phyloP scores from a whole-genome alignment of 2,888 invertebrate genomes.

The Philereme vetulata region DNA sequence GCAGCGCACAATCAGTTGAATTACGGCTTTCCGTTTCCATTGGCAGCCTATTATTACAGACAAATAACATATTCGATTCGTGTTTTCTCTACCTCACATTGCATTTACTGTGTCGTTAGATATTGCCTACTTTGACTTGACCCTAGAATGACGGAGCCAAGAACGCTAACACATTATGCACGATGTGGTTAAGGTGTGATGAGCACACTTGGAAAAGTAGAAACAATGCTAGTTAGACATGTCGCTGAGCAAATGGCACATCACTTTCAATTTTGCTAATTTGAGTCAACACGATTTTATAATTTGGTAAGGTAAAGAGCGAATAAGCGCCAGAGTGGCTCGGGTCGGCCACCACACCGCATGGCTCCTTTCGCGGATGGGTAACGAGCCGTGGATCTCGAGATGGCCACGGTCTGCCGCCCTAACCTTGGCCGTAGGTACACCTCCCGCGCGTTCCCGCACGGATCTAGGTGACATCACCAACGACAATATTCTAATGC shows the following conservation, averaged over 20 bases:
- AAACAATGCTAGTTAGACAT: constrained; percentile 23
- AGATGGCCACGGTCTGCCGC: constrained; percentile 75
- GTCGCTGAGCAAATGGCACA: constrained; percentile 51
- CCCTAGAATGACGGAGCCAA: not conserved
- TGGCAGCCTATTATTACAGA: constrained; percentile 52
- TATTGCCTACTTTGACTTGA: constrained; percentile 6
- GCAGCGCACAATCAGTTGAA: constrained; percentile 57
- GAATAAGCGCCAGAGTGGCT: constrained; percentile 59
- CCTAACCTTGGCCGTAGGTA: constrained; percentile 68
- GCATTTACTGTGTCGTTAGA: constrained; percentile 8
- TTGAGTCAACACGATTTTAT: constrained; percentile 47
- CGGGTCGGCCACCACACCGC: constrained; percentile 64
- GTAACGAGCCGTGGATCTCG: constrained; percentile 71
- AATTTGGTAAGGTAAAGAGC: constrained; percentile 64
- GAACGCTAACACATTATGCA: not conserved
- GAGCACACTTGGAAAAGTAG: constrained; percentile 2
- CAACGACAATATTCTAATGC: constrained; percentile 53
- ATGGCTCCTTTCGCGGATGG: constrained; percentile 68
- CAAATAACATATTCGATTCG: constrained; percentile 47
- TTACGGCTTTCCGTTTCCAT: constrained; percentile 59
- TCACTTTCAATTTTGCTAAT: constrained; percentile 54
- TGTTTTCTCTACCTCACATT: constrained; percentile 32
- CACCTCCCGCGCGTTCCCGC: constrained; percentile 69
- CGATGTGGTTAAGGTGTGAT: not conserved
- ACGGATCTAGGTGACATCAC: constrained; percentile 72